A percentile compares a stretch with the other conserved stretches of the same genome.
Evolutionary conservation across 2,888 invertebrate genomes (phyloP).

Genomic region (Eupithecia subfuscata): DNA sequence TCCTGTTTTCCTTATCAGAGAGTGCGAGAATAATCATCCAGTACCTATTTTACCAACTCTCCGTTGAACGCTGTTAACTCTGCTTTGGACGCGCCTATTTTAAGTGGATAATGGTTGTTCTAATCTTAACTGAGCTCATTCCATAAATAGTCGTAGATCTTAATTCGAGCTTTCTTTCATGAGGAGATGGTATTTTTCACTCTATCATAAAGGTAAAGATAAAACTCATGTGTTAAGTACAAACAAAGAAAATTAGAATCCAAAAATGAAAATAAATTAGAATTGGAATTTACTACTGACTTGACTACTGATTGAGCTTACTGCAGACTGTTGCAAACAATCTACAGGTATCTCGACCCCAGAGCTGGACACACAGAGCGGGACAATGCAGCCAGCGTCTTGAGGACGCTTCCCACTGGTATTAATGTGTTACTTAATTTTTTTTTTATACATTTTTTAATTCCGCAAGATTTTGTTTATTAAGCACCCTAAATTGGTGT

Average conservation of each 20-base stretch:
- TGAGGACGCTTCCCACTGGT: too few relatives aligned
- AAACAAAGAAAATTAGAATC: too few relatives aligned
- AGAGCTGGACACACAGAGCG: too few relatives aligned
- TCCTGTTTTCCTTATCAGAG: background rate
- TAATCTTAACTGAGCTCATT: slow-evolving; percentile 37
- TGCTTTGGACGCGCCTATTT: slow-evolving; percentile 50
- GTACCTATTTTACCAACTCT: background rate
- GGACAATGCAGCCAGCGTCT: too few relatives aligned
- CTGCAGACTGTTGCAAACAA: too few relatives aligned
- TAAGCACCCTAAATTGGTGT: slow-evolving; percentile 17
- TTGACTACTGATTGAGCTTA: too few relatives aligned
- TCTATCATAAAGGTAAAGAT: background rate
- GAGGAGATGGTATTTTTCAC: background rate
- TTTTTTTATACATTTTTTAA: background rate
- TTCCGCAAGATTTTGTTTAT: background rate
- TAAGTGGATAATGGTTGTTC: slow-evolving; percentile 38
- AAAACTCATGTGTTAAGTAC: background rate
- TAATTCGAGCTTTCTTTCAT: slow-evolving; percentile 27
- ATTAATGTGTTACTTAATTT: too few relatives aligned
- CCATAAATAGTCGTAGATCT: slow-evolving; percentile 39
- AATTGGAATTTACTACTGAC: too few relatives aligned
- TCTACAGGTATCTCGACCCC: too few relatives aligned
- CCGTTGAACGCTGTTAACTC: slow-evolving; percentile 40
- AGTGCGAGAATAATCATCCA: slow-evolving; percentile 1
- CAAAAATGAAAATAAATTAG: too few relatives aligned